Base-by-base conservation (phyloP, 1,140 invertebrate genomes). In the Aphidius ervi region DNA sequence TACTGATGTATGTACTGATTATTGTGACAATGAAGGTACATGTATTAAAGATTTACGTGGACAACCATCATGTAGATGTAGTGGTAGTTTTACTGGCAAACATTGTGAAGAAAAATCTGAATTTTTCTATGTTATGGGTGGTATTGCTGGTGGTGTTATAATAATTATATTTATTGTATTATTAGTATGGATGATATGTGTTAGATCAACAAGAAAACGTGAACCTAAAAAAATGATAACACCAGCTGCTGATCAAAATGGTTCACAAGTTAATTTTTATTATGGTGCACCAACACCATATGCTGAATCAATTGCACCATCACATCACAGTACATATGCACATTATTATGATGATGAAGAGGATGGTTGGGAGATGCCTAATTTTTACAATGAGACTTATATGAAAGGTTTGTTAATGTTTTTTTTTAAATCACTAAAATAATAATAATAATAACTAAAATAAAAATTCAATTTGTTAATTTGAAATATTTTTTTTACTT, bases 121-220 rank as follows among this genome's bases (percentile, higher is more conserved):
- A 70, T 96, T 97, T 75, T 93, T 94, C 5, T 97, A 96, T 75
- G 94, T 96, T 62, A 93, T 93, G 23, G 92, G 93, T 9, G 94
- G 94, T 16, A 94, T 96, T 63, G 92, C 94, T 37, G 92, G 91
- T 16, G 90, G 91, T 9, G 93, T 96, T 23, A 90, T 95, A 62
- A 88, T 96, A 68, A 89, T 96, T 61, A 95, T 97, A 63, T 87
- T 97, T 67, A 87, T 96, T 59, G 92, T 95, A 5, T 82, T 97
- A 45, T 86, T 97, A 10, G 92, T 97, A 56, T 97, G 94, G 94
- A 97, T 97, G 94, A 97, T 97, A 69, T 97, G 94, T 76, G 93
- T 93, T 45, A 90, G 91, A 87, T 91, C 91, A 1, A 87, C 89
- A 50, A 86, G 88, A 65, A 87, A 90, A 70, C 88, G 90, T 68